Evolutionary conservation across 2,888 invertebrate species (phyloP).

Genomic region (Cephus sareptanus): DNA sequence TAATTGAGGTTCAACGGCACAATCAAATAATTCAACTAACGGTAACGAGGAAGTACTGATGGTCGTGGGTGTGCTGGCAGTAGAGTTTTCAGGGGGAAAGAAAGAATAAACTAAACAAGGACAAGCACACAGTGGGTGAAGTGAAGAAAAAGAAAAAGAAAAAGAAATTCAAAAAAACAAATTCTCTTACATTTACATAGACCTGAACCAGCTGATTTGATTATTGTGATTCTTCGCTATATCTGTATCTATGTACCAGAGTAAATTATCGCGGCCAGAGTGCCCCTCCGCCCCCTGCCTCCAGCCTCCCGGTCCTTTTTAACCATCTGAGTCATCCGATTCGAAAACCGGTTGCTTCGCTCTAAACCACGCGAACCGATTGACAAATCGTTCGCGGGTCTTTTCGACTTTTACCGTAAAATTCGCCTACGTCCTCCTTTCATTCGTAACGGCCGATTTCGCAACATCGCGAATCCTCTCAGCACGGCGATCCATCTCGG

Average conservation of each 20-base stretch:
- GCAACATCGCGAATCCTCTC: not conserved
- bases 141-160: not conserved
- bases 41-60: not conserved
- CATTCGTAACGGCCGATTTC: not conserved
- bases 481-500: no score
- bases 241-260: not conserved
- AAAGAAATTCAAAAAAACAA: not conserved
- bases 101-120: not conserved
- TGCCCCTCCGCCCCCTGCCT: not conserved
- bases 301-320: not conserved
- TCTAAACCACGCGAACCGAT: not conserved
- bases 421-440: not conserved
- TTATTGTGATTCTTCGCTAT: not conserved
- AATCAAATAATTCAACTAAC: not conserved
- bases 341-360: not conserved
- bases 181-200: not conserved
- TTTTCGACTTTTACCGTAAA: not conserved
- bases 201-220: not conserved
- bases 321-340: not conserved
- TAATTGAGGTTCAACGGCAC: not conserved
- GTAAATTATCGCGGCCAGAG: not conserved
- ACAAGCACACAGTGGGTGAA: not conserved
- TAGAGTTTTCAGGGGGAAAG: not conserved
- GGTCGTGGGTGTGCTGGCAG: not conserved
- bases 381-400: not conserved